Base-by-base conservation (phyloP, 2,113 vertebrate genomes). In the Microtus ochrogaster region DNA sequence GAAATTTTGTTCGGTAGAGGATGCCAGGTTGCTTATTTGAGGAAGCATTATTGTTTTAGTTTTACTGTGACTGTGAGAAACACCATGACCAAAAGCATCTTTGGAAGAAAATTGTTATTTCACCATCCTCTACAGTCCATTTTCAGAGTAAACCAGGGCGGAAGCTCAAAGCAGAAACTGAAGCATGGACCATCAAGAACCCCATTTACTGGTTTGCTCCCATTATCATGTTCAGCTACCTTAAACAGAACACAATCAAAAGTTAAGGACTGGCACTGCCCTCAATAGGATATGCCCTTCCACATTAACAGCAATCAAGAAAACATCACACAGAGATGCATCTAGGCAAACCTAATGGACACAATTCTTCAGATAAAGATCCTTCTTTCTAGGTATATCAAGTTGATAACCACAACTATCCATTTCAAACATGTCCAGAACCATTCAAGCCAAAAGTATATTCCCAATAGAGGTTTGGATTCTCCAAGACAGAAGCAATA, bases 1-100 rank as follows among this genome's bases (percentile, higher is more conserved):
- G 94, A 94, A 36, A 24, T 70, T 84, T 22, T 86, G 24, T 6
- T n/a, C 26, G 76, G 36, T 93, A 76, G 96, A 93, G 84, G 92
- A 88, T 21, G 28, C 19, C 26, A 91, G 26, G 16, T 7, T 91
- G 41, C 33, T 94, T 61, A 36, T 61, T 94, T 93, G 7, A 41
- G 21, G 52, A 91, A 36, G 28, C 19, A 28, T 66, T 2, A 83
- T 61, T 39, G 22, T 24, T 83, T 28, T 83, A 83, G 55, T 63
- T 83, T 63, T 63, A 63, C 58, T 63, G 3, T 61, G 79, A 24
- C 79, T 41, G 58, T 63, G 36, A 44, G 41, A 83, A 28, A 22
- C 79, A 39, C 21, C 6, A 7, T 58, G 21, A 39, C 49, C 21
- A 58, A 39, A 61, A 58, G 24, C n/a, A 63, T 17, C 55, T 17